These are phyloP conservation scores for Centropyge bicolor DNA, from an alignment of 2,797 vertebrate genomes.

Conservation along the genomic window DNA sequence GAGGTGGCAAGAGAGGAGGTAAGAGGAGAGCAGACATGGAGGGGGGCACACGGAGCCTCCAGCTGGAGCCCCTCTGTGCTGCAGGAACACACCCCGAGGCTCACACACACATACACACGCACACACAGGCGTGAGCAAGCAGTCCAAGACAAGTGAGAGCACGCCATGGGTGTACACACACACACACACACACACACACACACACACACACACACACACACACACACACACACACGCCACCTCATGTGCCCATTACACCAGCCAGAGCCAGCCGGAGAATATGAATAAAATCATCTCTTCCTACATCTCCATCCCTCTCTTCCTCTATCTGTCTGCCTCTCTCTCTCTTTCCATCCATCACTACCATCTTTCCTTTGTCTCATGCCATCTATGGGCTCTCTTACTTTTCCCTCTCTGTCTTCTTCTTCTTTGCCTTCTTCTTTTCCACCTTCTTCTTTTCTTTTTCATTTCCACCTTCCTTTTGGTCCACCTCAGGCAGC, in stretches of 20 bases:
- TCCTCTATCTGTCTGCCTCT: not conserved
- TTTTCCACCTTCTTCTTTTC: not conserved
- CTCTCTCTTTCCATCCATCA: conserved; percentile 2
- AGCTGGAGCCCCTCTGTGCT: conserved; percentile 72
- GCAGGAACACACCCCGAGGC: conserved; percentile 63
- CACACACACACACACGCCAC: conserved; percentile 41
- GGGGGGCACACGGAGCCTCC: conserved; percentile 53
- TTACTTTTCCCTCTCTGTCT: not conserved
- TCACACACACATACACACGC: conserved; percentile 24
- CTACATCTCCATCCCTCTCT: conserved; percentile 13
- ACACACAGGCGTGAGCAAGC: conserved; percentile 14
- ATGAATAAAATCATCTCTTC: conserved; percentile 50
- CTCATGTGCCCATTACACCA: conserved; percentile 46
- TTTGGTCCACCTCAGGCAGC: conserved; percentile 41
- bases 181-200: conserved; percentile 27
- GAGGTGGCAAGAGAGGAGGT: not conserved
- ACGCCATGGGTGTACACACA: conserved; percentile 12
- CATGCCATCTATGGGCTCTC: not conserved
- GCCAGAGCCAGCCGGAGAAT: conserved; percentile 49
- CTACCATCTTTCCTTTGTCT: not conserved
- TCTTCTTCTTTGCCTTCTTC: not conserved
- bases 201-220: conserved; percentile 17
- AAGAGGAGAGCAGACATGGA: conserved; percentile 32
- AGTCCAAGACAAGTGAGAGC: conserved; percentile 45
- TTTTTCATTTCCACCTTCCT: conserved; percentile 15